Base-by-base conservation (phyloP, 1,140 invertebrate genomes). In the Drosophila ambigua region DNA sequence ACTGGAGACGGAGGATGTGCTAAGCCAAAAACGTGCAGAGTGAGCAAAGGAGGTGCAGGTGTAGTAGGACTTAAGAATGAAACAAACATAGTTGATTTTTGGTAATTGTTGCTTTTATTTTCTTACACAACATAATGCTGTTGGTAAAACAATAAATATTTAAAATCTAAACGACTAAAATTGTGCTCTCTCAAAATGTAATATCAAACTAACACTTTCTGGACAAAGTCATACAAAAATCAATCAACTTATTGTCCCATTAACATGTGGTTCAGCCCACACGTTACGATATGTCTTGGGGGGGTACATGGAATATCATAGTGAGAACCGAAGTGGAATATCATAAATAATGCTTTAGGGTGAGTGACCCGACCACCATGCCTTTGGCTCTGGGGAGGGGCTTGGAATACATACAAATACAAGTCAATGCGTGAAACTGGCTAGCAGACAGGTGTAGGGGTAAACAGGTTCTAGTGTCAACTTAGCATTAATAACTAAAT, bases 271-370 rank as follows among this genome's bases (percentile, higher is more conserved):
- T 68, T 28, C 26, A 16, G 46, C 67, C 49, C 59, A 35, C 49
- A 35, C 69, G 60, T 79, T 71, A 65, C 73, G 82, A 87, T 87
- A 87, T 87, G 82, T 82, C 51, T 63, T 41, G 72, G 61, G 64
- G 9, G 26, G 44, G 53, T 52, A 72, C 44, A 50, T 72, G 54
- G 41, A 88, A 88, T 85, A 85, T 85, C 74, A 68, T 53, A 57
- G 39, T 63, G 51, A 55, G 49, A 65, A 65, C 48, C 61, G 49
- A 64, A 65, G 26, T 15, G 74, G 54, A 85, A 78, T 87, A 87
- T 87, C 83, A 88, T 87, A 82, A 79, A 76, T 87, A 88, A 79
- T 66, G 62, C 82, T 88, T 39, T 87, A 85, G 78, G 59, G 75
- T 75, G 67, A 76, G 49, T 54, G 64, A 66, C 62, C 55, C 55